These are phyloP conservation scores for Monopterus albus DNA, from an alignment of 2,113 vertebrate species.

Conservation along the genomic window DNA sequence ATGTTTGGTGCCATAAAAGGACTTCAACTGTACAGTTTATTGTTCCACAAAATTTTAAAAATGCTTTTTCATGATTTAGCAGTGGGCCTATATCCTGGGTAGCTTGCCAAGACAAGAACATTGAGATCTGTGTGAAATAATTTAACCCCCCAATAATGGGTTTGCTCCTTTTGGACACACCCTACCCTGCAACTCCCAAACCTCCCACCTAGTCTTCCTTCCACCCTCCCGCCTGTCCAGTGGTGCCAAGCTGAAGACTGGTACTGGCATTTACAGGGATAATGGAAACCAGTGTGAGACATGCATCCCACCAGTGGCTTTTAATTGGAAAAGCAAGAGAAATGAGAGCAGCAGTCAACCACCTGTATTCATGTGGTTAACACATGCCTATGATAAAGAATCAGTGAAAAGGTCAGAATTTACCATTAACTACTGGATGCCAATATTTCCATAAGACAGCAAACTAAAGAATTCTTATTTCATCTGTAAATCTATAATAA, in stretches of 20 bases:
- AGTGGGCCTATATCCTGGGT: constrained; percentile 22
- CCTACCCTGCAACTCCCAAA: background rate
- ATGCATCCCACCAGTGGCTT: constrained; percentile 55
- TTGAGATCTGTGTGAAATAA: constrained; percentile 53
- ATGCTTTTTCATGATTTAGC: no score
- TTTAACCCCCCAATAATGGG: constrained; percentile 54
- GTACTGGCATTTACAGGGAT: constrained; percentile 69
- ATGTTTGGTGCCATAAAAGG: no score
- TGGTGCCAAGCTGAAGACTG: constrained; percentile 52
- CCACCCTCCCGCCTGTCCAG: constrained; percentile 12
- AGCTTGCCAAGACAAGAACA: constrained; percentile 21
- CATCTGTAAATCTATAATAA: constrained; percentile 13
- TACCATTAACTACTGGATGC: constrained; percentile 26
- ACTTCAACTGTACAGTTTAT: no score
- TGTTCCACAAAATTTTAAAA: no score
- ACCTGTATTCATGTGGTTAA: constrained; percentile 61
- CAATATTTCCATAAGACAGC: constrained; percentile 25
- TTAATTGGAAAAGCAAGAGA: constrained; percentile 22
- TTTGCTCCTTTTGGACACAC: constrained; percentile 33
- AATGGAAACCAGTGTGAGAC: constrained; percentile 71
- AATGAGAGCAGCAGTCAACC: constrained; percentile 43
- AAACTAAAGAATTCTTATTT: background rate
- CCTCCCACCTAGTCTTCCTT: constrained; percentile 24
- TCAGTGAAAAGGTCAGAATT: constrained; percentile 52
- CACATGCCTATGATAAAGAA: constrained; percentile 52